Evolutionary conservation across 2,888 invertebrate species (phyloP), one percentile per base, ranked within the genome.

Genomic region (Eupeodes luniger): DNA sequence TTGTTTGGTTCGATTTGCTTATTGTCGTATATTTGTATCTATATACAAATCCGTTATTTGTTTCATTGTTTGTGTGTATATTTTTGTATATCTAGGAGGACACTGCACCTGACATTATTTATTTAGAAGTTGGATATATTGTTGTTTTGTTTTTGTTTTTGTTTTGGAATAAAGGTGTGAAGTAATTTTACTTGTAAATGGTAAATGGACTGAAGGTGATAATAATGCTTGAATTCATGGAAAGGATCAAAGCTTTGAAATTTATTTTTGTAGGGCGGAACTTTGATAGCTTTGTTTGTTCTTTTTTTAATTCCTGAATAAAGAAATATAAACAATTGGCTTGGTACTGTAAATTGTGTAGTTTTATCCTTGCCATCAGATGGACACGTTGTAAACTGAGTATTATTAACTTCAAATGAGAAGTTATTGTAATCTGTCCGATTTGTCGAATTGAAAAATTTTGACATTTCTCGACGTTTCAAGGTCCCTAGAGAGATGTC

Each of bases 71-170:
- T 51, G 0, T 53, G 16, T 44, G 6, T 59, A 57, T 5, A 40
- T 27, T 27, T 40, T 40, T 40, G n/a, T 49, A 14, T 67, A n/a
- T 51, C 10, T 6, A 51, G 51, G 51, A 67, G 67, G 67, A 67
- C 34, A 67, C n/a, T 36, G n/a, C 11, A 53, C 4, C 6, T 6
- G 11, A 67, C 34, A 47, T 51, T 67, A 67, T 67, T 67, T 51
- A 67, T 67, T 51, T 36, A 67, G 36, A 11, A 67, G 16, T 67
- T 51, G 27, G 9, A 27, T 27, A 27, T 27, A 19, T 51, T 27
- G 34, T 34, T 51, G n/a, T 9, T 27, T 34, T 19, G 27, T 57
- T 27, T 27, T 34, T 19, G 27, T 57, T 27, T 40, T 40, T 40
- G 9, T 40, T 7, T 40, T 5, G 40, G 40, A 40, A 40, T 40